A percentile compares a stretch with the other conserved stretches of the same genome.
phyloP scores from a whole-genome alignment of 2,888 invertebrate genomes.

The Cylindroiulus punctatus region DNA sequence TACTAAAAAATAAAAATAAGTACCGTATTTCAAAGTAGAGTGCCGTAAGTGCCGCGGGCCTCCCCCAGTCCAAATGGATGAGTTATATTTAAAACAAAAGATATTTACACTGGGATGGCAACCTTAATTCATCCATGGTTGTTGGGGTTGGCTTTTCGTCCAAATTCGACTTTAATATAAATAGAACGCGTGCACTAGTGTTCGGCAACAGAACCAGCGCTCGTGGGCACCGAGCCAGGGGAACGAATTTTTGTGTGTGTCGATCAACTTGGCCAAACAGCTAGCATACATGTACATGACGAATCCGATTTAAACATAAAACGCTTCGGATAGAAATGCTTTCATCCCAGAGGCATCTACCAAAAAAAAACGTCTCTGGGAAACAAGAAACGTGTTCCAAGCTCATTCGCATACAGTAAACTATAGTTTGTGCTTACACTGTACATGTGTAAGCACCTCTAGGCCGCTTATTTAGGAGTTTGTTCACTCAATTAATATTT shows the following conservation, averaged over 20 bases:
- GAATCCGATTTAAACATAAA: neutral
- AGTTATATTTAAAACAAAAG: constrained; percentile 27
- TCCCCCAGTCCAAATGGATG: neutral
- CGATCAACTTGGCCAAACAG: neutral
- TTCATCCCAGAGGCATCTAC: neutral
- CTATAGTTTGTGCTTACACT: too few species aligned
- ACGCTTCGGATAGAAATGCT: neutral
- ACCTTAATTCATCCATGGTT: constrained; percentile 13
- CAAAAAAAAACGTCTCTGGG: too few species aligned
- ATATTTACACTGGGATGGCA: constrained; percentile 1
- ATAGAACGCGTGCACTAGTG: neutral
- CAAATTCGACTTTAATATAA: constrained; percentile 34
- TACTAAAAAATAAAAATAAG: neutral
- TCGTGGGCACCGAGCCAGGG: constrained; percentile 13
- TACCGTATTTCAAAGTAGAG: neutral
- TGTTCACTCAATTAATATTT: too few species aligned
- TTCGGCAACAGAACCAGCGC: neutral
- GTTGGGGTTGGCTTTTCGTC: neutral
- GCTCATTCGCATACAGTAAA: too few species aligned
- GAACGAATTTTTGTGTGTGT: neutral
- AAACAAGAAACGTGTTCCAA: too few species aligned
- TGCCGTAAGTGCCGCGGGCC: constrained; percentile 3
- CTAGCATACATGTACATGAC: neutral
- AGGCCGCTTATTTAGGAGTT: too few species aligned
- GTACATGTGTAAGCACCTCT: too few species aligned